A percentile compares a stretch with the other conserved stretches of the same genome.
Conservation (phyloP, 2,888 invertebrate genomes). For the Cenopis cana region DNA sequence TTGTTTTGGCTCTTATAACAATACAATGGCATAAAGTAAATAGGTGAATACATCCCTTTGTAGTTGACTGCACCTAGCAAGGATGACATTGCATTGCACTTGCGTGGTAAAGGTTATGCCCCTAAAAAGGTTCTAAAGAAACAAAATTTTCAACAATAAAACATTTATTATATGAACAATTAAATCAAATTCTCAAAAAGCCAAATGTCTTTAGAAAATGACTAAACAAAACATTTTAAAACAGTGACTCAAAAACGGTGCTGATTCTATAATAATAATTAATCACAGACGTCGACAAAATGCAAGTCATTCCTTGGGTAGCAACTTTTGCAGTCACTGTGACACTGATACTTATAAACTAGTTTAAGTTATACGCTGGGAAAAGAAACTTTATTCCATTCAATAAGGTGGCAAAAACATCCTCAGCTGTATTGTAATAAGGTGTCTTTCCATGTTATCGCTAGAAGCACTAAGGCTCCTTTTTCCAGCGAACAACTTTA, state of each 20-base stretch:
- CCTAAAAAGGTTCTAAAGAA: background rate
- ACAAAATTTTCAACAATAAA: conserved; percentile 4
- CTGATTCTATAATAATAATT: background rate
- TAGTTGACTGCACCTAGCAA: too few relatives aligned
- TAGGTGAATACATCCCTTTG: too few relatives aligned
- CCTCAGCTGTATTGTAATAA: background rate
- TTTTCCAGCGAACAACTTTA: background rate
- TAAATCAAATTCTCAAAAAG: background rate
- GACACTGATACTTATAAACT: background rate
- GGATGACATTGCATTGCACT: too few relatives aligned
- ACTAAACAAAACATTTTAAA: background rate
- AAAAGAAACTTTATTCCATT: background rate
- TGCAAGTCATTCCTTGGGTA: conserved; percentile 3
- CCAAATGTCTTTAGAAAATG: background rate
- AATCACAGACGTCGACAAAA: conserved; percentile 15
- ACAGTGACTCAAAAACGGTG: conserved; percentile 2
- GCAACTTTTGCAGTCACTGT: background rate
- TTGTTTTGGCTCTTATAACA: too few relatives aligned
- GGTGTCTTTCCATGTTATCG: conserved; percentile 1
- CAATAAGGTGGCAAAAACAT: background rate
- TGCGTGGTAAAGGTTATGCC: too few relatives aligned
- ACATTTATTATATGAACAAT: background rate
- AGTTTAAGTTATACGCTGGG: background rate
- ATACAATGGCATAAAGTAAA: too few relatives aligned
- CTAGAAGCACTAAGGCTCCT: background rate